Percentiles rank a stretch among this genome's conserved stretches.
Conservation (phyloP, 92 coral and sea anemone species). For the Phymanthus crucifer region DNA sequence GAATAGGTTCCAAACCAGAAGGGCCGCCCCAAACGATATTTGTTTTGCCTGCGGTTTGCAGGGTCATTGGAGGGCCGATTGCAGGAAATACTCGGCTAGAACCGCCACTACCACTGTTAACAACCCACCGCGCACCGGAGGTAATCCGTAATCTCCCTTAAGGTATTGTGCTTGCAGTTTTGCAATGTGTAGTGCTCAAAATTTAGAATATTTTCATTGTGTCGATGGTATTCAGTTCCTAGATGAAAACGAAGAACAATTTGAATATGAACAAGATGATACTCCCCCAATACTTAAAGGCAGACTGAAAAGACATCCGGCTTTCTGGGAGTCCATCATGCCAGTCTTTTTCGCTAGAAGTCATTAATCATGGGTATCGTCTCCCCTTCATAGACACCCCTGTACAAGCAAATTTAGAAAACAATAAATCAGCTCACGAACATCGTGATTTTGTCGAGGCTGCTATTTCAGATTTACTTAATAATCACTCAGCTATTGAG, state of each 20-base stretch:
- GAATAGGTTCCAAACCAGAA: conserved; percentile 3
- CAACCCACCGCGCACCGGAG: background rate
- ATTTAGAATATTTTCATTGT: background rate
- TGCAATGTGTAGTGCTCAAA: background rate
- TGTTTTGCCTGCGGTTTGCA: conserved; percentile 53
- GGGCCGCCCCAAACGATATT: conserved; percentile 40
- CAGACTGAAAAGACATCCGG: too few species aligned
- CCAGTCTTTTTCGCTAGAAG: too few species aligned
- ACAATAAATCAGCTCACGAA: too few species aligned
- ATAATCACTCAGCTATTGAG: too few species aligned
- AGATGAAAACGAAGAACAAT: background rate
- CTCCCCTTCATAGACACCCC: too few species aligned
- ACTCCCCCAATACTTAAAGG: too few species aligned
- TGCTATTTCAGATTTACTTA: too few species aligned
- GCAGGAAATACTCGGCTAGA: conserved; percentile 1
- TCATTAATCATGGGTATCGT: too few species aligned
- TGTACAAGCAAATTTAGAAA: too few species aligned
- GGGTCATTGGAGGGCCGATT: conserved; percentile 53
- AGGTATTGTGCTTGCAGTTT: conserved; percentile 12
- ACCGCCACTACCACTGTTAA: background rate
- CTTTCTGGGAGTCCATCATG: too few species aligned
- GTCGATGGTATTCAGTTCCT: background rate
- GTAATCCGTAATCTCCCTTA: background rate
- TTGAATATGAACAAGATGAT: background rate
- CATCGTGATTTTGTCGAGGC: too few species aligned